A percentile compares a stretch with the other conserved stretches of the same genome.
These are phyloP conservation scores for Sinocyclocheilus rhinocerous DNA, from an alignment of 2,113 vertebrate species.

Conservation along the genomic window DNA sequence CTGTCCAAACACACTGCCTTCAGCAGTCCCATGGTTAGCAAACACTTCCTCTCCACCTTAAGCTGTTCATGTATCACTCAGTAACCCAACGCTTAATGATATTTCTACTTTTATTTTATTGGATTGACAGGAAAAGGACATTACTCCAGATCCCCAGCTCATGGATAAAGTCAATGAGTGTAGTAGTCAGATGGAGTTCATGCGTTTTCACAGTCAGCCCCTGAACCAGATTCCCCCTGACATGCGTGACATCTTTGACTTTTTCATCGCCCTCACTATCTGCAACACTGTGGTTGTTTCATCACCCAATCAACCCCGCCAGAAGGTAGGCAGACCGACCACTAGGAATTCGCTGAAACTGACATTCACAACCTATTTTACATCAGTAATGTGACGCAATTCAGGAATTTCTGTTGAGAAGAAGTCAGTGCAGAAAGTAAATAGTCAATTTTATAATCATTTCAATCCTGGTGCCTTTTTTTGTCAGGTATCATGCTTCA, in stretches of 20 bases:
- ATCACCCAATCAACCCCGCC: conserved; percentile 89
- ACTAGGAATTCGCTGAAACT: background rate
- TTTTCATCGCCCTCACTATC: conserved; percentile 94
- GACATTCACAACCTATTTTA: background rate
- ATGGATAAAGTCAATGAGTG: conserved; percentile 92
- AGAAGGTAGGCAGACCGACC: conserved; percentile 78
- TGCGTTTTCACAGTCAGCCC: conserved; percentile 79
- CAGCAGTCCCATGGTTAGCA: conserved; percentile 96
- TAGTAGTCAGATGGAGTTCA: conserved; percentile 81
- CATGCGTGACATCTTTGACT: conserved; percentile 88
- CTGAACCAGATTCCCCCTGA: conserved; percentile 85
- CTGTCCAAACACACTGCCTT: conserved; percentile 94
- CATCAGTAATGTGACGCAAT: background rate
- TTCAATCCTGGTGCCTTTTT: too few relatives aligned
- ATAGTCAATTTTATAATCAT: too few relatives aligned
- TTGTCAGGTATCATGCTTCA: too few relatives aligned
- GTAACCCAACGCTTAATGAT: background rate
- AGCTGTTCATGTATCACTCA: background rate
- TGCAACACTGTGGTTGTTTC: conserved; percentile 98
- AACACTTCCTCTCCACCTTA: background rate
- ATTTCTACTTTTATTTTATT: background rate
- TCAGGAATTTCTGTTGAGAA: too few relatives aligned
- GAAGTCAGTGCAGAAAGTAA: too few relatives aligned
- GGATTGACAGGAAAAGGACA: conserved; percentile 87
- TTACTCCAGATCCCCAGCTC: conserved; percentile 92